phyloP scores from a whole-genome alignment of 2,113 vertebrate genomes.

The Blennius ocellaris region DNA sequence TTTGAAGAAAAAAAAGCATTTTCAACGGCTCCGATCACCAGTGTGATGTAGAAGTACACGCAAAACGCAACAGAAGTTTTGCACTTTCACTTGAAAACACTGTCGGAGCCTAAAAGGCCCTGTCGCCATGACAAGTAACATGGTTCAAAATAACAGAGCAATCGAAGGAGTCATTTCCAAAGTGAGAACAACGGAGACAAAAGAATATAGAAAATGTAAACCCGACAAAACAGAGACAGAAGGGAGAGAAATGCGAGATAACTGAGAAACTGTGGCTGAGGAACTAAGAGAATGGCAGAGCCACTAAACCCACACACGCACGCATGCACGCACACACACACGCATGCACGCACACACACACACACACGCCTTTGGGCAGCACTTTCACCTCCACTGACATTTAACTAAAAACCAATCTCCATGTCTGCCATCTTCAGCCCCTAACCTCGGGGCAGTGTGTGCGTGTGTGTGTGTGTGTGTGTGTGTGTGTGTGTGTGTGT shows the following conservation, averaged over 20 bases:
- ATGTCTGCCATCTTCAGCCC: conserved; percentile 79
- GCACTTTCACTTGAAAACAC: no score
- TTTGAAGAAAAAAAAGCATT: no score
- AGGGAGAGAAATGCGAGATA: not conserved
- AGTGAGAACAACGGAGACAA: not conserved
- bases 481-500: conserved; percentile 32
- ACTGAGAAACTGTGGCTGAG: conserved; percentile 23
- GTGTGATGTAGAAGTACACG: no score
- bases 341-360: conserved; percentile 37
- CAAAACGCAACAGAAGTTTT: no score
- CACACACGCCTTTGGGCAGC: conserved; percentile 74
- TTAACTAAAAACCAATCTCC: conserved; percentile 87
- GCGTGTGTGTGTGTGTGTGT: conserved; percentile 34
- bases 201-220: conserved; percentile 14
- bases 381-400: conserved; percentile 86
- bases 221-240: not conserved
- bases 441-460: conserved; percentile 64
- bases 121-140: no score
- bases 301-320: not conserved
- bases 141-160: no score
- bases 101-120: no score
- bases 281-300: conserved; percentile 18
- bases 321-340: conserved; percentile 7
- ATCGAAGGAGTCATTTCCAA: no score
- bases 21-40: no score